A percentile compares a stretch with the other conserved stretches of the same genome.
Conservation (phyloP, 2,888 invertebrate genomes). For the Mimumesa dahlbomi region DNA sequence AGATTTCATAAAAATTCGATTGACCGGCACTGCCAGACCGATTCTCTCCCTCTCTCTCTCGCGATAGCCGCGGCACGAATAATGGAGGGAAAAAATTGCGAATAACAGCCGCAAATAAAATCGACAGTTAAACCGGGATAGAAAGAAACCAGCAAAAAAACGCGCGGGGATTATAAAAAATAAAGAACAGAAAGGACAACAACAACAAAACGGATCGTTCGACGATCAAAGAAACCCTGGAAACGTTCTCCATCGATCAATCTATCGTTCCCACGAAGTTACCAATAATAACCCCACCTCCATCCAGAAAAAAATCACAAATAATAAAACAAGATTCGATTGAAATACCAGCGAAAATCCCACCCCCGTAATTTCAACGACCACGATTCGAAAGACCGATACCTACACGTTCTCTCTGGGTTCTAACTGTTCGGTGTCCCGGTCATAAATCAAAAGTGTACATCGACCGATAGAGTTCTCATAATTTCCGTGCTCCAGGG, state of each 20-base stretch:
- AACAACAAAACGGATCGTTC: no score
- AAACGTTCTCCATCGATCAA: constrained; percentile 23
- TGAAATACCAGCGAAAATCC: constrained; percentile 14
- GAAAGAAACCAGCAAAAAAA: no score
- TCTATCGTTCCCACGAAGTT: constrained; percentile 23
- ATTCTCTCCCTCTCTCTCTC: no score
- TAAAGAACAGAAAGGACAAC: no score
- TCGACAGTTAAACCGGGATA: no score
- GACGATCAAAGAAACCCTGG: no score
- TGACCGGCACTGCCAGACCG: no score
- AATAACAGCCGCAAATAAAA: not conserved
- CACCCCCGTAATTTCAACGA: constrained; percentile 41
- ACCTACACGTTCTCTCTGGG: constrained; percentile 66
- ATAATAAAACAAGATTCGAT: constrained; percentile 18
- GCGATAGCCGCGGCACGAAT: not conserved
- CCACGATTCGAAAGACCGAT: constrained; percentile 53
- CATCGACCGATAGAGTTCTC: constrained; percentile 69
- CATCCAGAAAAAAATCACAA: constrained; percentile 15
- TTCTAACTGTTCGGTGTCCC: constrained; percentile 58
- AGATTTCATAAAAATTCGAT: no score
- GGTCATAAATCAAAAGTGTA: constrained; percentile 60
- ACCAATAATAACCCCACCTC: constrained; percentile 33
- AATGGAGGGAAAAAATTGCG: not conserved
- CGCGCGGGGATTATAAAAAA: no score
- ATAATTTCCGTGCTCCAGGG: constrained; percentile 68